phyloP scores from a whole-genome alignment of 2,888 invertebrate genomes.

The Metacarcinus magister region DNA sequence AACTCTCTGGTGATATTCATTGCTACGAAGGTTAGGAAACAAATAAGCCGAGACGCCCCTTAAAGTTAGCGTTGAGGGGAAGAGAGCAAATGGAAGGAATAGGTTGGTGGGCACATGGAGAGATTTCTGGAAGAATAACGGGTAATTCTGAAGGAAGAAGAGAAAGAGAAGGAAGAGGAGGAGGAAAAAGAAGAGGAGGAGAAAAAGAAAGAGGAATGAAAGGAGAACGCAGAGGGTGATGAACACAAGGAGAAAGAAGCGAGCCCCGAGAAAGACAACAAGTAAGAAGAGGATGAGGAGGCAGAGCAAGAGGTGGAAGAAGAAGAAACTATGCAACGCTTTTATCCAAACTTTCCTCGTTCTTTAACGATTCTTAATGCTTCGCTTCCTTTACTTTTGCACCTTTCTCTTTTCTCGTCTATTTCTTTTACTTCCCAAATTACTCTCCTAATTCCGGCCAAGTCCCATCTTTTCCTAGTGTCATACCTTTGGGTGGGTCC shows the following conservation, averaged over 20 bases:
- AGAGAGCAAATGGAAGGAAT: neutral
- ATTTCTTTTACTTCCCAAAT: neutral
- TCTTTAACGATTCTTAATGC: neutral
- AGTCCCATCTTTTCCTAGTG: neutral
- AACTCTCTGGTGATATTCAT: neutral
- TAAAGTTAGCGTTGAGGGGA: neutral
- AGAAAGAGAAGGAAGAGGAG: neutral
- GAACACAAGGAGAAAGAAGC: neutral
- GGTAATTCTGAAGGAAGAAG: neutral
- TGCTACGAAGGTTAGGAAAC: neutral
- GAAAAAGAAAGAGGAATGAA: neutral
- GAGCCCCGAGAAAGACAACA: neutral
- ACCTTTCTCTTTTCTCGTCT: neutral
- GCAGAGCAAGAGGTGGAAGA: neutral
- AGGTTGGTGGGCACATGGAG: neutral
- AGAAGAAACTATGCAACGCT: neutral
- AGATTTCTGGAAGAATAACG: neutral
- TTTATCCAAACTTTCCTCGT: neutral
- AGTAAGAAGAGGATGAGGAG: neutral
- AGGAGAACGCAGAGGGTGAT: neutral
- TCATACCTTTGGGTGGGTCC: neutral
- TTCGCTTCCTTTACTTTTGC: slow-evolving; percentile 4
- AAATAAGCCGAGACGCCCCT: neutral
- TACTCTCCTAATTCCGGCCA: neutral
- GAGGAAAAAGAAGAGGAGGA: neutral